These are phyloP conservation scores for Myotis findleyi DNA, from an alignment of 2,797 vertebrate species.

Conservation along the genomic window DNA sequence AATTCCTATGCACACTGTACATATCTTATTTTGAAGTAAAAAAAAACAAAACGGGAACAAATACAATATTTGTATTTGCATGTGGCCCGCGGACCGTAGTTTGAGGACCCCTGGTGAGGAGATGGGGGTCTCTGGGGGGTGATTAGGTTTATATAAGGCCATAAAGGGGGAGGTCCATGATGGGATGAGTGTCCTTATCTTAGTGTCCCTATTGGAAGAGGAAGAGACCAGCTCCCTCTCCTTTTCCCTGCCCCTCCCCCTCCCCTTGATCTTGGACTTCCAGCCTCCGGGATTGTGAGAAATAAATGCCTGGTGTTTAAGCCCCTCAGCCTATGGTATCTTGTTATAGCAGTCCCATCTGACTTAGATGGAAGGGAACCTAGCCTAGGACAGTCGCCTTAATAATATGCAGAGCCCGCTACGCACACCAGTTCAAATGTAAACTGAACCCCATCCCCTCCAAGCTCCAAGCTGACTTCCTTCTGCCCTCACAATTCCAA, in stretches of 20 bases:
- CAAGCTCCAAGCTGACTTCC: neutral
- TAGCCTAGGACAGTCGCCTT: neutral
- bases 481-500: neutral
- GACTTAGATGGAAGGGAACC: neutral
- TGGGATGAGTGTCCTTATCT: neutral
- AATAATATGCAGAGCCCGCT: neutral
- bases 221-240: neutral
- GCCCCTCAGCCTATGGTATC: neutral
- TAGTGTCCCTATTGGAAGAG: neutral
- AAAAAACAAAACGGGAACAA: too few relatives aligned
- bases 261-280: neutral
- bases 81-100: too few relatives aligned
- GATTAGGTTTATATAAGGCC: neutral
- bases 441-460: neutral
- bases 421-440: neutral
- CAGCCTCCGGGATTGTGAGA: neutral
- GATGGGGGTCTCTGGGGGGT: too few relatives aligned
- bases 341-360: neutral
- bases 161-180: too few relatives aligned
- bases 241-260: too few relatives aligned
- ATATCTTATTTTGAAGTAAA: too few relatives aligned
- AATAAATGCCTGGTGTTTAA: neutral
- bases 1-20: too few relatives aligned
- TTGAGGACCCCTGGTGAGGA: too few relatives aligned
- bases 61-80: too few relatives aligned